phyloP scores from a whole-genome alignment of 2,888 invertebrate species.

The Anagyrus pseudococci region DNA sequence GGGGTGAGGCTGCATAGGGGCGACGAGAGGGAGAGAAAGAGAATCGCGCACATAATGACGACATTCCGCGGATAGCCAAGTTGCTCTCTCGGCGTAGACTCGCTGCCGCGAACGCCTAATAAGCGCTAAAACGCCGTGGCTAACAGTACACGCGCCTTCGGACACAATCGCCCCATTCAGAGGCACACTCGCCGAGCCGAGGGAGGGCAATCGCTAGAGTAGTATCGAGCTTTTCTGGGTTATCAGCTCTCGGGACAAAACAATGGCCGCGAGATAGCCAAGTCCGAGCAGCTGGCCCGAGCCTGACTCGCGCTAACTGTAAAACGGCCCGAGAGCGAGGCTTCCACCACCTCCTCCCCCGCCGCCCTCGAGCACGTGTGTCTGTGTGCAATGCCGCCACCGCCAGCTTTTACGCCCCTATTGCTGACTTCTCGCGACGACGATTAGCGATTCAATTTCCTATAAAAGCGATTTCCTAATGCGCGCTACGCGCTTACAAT shows the following conservation, averaged over 20 bases:
- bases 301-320: too few relatives aligned
- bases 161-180: constrained; percentile 29
- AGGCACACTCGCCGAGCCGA: neutral
- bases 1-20: too few relatives aligned
- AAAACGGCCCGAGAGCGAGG: too few relatives aligned
- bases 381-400: too few relatives aligned
- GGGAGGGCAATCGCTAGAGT: neutral
- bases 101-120: constrained; percentile 5
- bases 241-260: constrained; percentile 20
- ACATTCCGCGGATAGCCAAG: too few relatives aligned
- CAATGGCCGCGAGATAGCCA: neutral
- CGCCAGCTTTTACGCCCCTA: too few relatives aligned
- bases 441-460: constrained; percentile 32
- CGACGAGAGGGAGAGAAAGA: too few relatives aligned
- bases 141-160: neutral
- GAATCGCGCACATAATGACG: too few relatives aligned
- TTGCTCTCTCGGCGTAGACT: too few relatives aligned
- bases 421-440: neutral
- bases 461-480: constrained; percentile 13
- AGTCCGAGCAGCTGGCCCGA: too few relatives aligned
- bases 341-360: too few relatives aligned
- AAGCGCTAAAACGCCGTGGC: constrained; percentile 19
- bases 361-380: neutral
- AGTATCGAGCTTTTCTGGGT: constrained; percentile 24
- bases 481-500: too few relatives aligned